Evolutionary conservation across 2,888 invertebrate species (phyloP), one percentile per base, ranked within the genome.

Genomic region (Ceramica pisi): DNA sequence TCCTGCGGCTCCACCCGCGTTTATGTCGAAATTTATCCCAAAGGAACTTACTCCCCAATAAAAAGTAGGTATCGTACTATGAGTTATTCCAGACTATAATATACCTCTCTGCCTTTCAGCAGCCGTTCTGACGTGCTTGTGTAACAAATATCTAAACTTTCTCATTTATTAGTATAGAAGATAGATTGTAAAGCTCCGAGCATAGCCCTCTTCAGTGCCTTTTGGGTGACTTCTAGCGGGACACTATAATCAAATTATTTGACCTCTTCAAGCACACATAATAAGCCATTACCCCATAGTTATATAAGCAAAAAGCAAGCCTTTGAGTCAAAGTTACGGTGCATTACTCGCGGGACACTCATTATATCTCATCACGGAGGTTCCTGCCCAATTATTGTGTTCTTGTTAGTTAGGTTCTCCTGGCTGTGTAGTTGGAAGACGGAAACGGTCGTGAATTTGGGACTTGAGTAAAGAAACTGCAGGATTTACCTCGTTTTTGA

Each of bases 261-360:
- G 3, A 31, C 14, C 10, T 71, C 55, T 56, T 35, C 46, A 31
- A 50, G 8, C 21, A 56, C 9, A 35, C 7, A 31, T 19, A 64
- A 60, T 46, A 23, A 26, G 12, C 26, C 1, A 63, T 53, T 63
- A 35, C 26, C 10, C 9, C 21, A 12, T 53, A 38, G 38, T n/a
- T 41, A 16, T 19, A 60, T 19, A 48, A 71, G 10, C 23, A 31
- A 5, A 64, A 55, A 1, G 7, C 59, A 44, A 44, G 48, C 79
- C 73, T 75, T 75, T 75, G 75, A 79, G 53, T 60, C 64, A 75
- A 79, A 75, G 79, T 59, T 16, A 78, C 57, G 31, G 23, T 62
- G 48, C 41, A 63, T 64, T 59, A 64, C 73, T 50, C 59, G 14
- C 14, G 64, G 73, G 79, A 79, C 16, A 12, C 31, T 78, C 48